Base-by-base conservation (phyloP, 2,797 vertebrate genomes). In the Taeniopygia guttata region DNA sequence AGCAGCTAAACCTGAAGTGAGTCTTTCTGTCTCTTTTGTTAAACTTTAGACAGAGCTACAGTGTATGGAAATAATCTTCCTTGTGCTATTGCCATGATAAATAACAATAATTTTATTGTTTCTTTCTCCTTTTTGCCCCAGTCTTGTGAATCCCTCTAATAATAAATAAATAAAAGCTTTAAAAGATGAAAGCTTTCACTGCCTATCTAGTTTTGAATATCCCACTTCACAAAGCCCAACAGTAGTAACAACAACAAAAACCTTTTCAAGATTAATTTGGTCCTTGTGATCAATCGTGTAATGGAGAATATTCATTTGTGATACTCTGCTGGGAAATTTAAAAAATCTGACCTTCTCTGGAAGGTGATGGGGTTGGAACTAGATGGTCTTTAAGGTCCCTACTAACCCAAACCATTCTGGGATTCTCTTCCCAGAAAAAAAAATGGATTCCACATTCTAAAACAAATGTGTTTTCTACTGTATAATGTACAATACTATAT, bases 41-140 rank as follows among this genome's bases (percentile, higher is more conserved):
- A 56, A 91, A 69, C 69, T 84, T 85, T 63, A 81, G 51, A 63
- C 17, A 32, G 23, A 23, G 62, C 76, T 72, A 14, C 9, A 13
- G 29, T 20, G 48, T 34, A 55, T 76, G 42, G 52, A 83, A 87
- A 82, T 66, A 81, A 84, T 26, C 27, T 63, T 84, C 25, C 55
- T 34, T 63, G 30, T 49, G n/a, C 42, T 76, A 52, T n/a, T 72
- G 73, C 55, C n/a, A 64, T 81, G 74, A 88, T 86, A 93, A 87
- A 89, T 86, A 92, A 74, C 54, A 90, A 32, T 85, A 64, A 80
- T 92, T 84, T 73, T 59, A 78, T 63, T 84, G 72, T 38, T 82
- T 59, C 54, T 45, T 67, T 79, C 42, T 82, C 45, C 78, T 87
- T 16, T 4, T 49, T 55, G 29, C 16, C 29, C 34, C 43, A 68